Evolutionary conservation across 53 echinoderm and acorn worm species (phyloP), one percentile per base, ranked within the genome.

Genomic region (Zoroaster sp.): DNA sequence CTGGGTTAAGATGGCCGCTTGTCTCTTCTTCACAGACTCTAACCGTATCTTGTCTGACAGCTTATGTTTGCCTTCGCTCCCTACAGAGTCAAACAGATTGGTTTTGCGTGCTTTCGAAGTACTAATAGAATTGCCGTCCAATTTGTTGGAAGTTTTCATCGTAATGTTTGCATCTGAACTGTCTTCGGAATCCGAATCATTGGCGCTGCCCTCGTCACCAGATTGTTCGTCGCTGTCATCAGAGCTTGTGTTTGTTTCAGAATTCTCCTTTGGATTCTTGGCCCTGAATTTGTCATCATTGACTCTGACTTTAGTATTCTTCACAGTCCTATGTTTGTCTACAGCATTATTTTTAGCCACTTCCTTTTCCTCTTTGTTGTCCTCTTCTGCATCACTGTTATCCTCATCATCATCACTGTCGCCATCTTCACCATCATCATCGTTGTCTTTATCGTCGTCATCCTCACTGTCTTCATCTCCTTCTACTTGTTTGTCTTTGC

Each of bases 11-110:
- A 95, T 18, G 4, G 52, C 87, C n/a, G 72, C 88, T 42, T 90
- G 92, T 63, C 87, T 89, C 69, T 88, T 75, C 65, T 88, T 87
- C 52, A 95, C 38, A 4, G 97, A 93, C 45, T 94, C 90, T 47
- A 97, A 35, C 63, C 97, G 78, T n/a, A 85, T 92, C 73, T 94
- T 78, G 87, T 97, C 92, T 14, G 95, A 94, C 49, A 91, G 55
- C 23, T 47, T 49, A 8, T 69, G 89, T 54, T 93, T 89, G 35
- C 65, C 35, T 41, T 1, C 36, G 35, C 21, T 46, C 15, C 12
- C 39, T 18, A 25, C 36, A 12, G 65, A 63, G 36, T 5, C 41
- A 1, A 32, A 46, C 34, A 15, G 40, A 79, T 18, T 69, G 12
- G 3, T 53, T 69, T 8, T 28, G 12, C 3, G 13, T 21, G 49